Evolutionary conservation across 2,113 vertebrate species (phyloP).

Genomic region (Chaetodon trifascialis): DNA sequence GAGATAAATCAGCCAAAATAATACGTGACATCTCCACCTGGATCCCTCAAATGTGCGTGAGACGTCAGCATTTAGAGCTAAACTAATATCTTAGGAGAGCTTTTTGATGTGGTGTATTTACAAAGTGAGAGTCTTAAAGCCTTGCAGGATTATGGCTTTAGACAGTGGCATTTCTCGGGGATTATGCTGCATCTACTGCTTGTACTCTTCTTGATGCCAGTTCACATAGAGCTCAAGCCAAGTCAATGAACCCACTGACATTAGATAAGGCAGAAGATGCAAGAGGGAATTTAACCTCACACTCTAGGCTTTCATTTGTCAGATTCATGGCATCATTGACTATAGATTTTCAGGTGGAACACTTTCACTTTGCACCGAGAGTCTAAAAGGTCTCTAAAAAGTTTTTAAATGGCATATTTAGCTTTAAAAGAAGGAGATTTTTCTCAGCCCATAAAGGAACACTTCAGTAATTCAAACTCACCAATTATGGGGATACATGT

Average conservation of each 20-base stretch:
- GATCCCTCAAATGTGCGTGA: slow-evolving; percentile 6
- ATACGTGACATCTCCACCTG: slow-evolving; percentile 4
- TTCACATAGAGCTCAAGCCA: slow-evolving; percentile 40
- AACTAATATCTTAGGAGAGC: slow-evolving; percentile 25
- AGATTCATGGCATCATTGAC: neutral
- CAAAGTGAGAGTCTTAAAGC: slow-evolving; percentile 55
- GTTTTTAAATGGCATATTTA: too few species aligned
- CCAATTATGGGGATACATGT: too few species aligned
- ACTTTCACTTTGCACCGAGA: neutral
- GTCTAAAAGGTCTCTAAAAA: too few species aligned
- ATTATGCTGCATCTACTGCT: slow-evolving; percentile 59
- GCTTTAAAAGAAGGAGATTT: too few species aligned
- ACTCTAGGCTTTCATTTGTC: slow-evolving; percentile 5
- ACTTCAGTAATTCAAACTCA: too few species aligned
- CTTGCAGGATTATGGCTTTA: slow-evolving; percentile 63
- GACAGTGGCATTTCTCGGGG: slow-evolving; percentile 60
- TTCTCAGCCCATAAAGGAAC: too few species aligned
- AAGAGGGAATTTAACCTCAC: neutral
- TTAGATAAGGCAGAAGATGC: slow-evolving; percentile 25
- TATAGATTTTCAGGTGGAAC: neutral
- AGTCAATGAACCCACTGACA: slow-evolving; percentile 60
- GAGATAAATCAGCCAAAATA: neutral
- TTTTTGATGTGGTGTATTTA: slow-evolving; percentile 30
- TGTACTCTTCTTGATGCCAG: slow-evolving; percentile 50
- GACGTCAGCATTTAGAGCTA: slow-evolving; percentile 7